phyloP scores from a whole-genome alignment of 2,797 vertebrate genomes.

The Merluccius polli region DNA sequence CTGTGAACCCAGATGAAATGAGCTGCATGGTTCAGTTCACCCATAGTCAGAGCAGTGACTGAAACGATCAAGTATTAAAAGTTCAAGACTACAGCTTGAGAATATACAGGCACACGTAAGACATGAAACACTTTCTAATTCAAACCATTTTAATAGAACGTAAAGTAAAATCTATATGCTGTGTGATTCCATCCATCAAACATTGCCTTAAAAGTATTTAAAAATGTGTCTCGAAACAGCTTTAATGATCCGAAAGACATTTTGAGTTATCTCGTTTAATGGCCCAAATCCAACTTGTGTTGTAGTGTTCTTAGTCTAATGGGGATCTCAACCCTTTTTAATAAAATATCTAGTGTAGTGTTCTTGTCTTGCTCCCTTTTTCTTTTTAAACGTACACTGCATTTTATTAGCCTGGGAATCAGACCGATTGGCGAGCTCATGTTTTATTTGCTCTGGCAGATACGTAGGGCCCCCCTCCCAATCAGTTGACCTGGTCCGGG shows the following conservation, averaged over 20 bases:
- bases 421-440: no score
- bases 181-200: not conserved
- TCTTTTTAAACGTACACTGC: not conserved
- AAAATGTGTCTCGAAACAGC: slow-evolving; percentile 27
- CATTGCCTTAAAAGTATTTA: not conserved
- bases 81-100: not conserved
- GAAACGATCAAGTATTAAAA: not conserved
- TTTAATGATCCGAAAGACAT: slow-evolving; percentile 29
- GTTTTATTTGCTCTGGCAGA: no score
- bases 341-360: not conserved
- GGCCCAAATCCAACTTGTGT: slow-evolving; percentile 12
- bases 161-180: not conserved
- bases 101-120: not conserved
- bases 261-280: slow-evolving; percentile 21
- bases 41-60: not conserved
- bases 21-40: slow-evolving; percentile 21
- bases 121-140: not conserved
- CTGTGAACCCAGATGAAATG: not conserved
- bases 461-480: no score
- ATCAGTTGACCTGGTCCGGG: no score
- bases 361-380: no score
- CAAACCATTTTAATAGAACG: not conserved
- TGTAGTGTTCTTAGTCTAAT: not conserved
- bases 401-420: no score
- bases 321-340: not conserved